Evolutionary conservation across 1,140 invertebrate species (phyloP), one percentile per base, ranked within the genome.

Genomic region (Littorina saxatilis): DNA sequence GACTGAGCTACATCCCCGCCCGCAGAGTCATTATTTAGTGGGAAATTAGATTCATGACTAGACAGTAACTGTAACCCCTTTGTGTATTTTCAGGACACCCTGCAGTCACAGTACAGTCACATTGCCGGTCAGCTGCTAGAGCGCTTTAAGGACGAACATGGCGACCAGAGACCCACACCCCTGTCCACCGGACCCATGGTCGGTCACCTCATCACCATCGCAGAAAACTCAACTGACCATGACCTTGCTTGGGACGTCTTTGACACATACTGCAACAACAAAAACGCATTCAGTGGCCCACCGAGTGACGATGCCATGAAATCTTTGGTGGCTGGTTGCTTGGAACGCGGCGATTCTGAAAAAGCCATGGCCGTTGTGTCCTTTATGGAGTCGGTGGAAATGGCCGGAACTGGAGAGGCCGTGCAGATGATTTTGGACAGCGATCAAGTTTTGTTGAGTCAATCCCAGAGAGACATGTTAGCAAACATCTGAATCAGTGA

Each of bases 181-280:
- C 76, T 78, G 76, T 78, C 76, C 20, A 78, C 76, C 11, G 76
- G 52, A 9, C 3, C 23, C 17, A 78, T 78, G 76, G 29, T 78
- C 35, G 55, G 76, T 20, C 76, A 78, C 58, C 35, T 78, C 39
- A 40, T 78, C 35, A 63, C 52, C 76, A 66, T 78, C 55, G 76
- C 76, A 2, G 76, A 78, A 58, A 78, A 78, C 39, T 52, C 55
- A 1, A 37, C 17, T 23, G 39, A 63, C 39, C 76, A 78, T 29
- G 27, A 40, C 23, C 58, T 63, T 23, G 76, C 76, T 17, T 78
- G 76, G 76, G 11, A 0, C 1, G 39, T 63, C 20, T 78, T 78
- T 29, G 76, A 78, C 7, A 43, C 15, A n/a, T 78, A 63, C 55
- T 2, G n/a, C 20, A 43, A 55, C 35, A 78, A 78, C 37, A 63